Conservation (phyloP, 2,113 vertebrate genomes). For the Ailuropoda melanoleuca region DNA sequence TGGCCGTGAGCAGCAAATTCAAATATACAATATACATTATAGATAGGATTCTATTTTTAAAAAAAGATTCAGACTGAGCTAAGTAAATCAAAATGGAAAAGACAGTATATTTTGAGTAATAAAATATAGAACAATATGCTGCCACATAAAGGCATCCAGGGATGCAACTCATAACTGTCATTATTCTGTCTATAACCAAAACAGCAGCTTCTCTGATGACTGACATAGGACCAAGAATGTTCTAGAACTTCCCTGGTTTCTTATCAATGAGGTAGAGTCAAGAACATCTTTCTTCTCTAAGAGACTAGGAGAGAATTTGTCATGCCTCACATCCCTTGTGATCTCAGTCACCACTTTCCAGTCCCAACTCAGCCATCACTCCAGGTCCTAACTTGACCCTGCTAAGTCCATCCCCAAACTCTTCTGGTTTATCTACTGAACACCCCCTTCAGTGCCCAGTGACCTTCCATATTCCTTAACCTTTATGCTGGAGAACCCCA, state of each 20-base stretch:
- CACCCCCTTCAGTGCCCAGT: neutral
- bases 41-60: neutral
- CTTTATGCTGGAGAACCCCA: neutral
- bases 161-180: neutral
- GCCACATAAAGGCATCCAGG: neutral
- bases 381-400: neutral
- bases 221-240: neutral
- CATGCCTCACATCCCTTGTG: neutral
- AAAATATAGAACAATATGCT: neutral
- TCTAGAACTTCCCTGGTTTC: neutral
- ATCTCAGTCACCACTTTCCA: neutral
- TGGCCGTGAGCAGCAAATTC: neutral
- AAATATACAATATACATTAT: neutral
- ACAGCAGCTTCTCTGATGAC: neutral
- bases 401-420: neutral
- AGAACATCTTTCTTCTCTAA: neutral
- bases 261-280: neutral
- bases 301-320: neutral
- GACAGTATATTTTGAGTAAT: neutral
- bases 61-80: neutral
- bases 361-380: too few species aligned
- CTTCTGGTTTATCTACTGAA: neutral
- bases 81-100: neutral
- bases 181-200: neutral
- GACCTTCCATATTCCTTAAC: neutral